A percentile compares a stretch with the other conserved stretches of the same genome.
phyloP scores from a whole-genome alignment of 1,140 invertebrate genomes.

The Anastatus disparis region DNA sequence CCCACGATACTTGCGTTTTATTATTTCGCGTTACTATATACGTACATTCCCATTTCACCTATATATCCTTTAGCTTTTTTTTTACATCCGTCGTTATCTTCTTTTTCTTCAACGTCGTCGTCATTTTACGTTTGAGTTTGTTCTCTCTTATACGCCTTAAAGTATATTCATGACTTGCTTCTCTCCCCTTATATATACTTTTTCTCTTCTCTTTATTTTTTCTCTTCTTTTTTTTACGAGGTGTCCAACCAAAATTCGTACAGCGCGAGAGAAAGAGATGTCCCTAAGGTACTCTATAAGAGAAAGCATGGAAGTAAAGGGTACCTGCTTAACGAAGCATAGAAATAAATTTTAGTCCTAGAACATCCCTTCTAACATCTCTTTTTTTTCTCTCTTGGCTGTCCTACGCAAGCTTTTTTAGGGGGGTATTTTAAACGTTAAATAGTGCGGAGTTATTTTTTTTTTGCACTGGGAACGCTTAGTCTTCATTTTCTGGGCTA shows the following conservation, averaged over 20 bases:
- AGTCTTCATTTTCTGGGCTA: no score
- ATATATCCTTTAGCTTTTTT: not conserved
- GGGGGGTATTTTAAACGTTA: no score
- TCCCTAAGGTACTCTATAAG: slow-evolving; percentile 10
- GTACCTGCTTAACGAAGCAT: slow-evolving; percentile 25
- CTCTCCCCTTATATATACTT: no score
- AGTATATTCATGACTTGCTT: slow-evolving; percentile 44
- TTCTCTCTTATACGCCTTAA: not conserved
- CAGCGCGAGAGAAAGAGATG: no score
- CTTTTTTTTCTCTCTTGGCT: not conserved
- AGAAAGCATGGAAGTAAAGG: not conserved
- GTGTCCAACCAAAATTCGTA: slow-evolving; percentile 50
- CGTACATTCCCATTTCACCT: not conserved
- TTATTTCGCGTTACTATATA: not conserved
- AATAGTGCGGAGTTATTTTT: no score
- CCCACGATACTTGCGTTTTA: slow-evolving; percentile 15
- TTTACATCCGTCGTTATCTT: not conserved
- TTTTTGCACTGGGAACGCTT: no score
- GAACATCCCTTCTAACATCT: not conserved
- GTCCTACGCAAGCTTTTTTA: no score
- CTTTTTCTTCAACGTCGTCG: not conserved
- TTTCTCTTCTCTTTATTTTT: no score
- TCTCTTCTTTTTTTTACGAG: slow-evolving; percentile 49
- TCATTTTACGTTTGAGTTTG: not conserved
- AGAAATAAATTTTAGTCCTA: slow-evolving; percentile 19